A percentile compares a stretch with the other conserved stretches of the same genome.
Evolutionary conservation across 2,797 vertebrate genomes (phyloP).

Genomic region (Lagorchestes hirsutus): DNA sequence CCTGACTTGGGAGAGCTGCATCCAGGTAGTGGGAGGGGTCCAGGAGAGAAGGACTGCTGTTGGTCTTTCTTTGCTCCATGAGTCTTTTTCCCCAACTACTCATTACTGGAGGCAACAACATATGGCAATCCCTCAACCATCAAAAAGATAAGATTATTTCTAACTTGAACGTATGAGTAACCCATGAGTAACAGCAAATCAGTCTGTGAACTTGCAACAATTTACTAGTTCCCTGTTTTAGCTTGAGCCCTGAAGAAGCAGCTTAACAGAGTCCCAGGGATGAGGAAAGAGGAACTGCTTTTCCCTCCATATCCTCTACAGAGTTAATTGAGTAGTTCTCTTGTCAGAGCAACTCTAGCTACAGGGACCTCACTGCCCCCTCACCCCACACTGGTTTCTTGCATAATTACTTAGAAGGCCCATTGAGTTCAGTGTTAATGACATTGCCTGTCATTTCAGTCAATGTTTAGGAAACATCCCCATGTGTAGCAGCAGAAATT

Average conservation of each 20-base stretch:
- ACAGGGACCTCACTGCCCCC: rapidly evolving
- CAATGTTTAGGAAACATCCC: neutral
- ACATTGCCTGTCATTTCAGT: rapidly evolving
- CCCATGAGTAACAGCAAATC: neutral
- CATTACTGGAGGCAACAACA: neutral
- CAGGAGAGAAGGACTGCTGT: neutral
- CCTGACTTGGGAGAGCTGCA: neutral
- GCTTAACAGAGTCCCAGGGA: neutral
- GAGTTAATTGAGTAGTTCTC: neutral
- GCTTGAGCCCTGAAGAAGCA: neutral
- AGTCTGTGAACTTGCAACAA: neutral
- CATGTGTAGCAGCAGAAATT: neutral
- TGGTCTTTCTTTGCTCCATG: neutral
- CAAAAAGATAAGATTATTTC: neutral
- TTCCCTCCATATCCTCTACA: neutral
- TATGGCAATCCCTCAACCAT: neutral
- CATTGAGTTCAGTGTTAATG: neutral
- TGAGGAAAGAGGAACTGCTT: neutral
- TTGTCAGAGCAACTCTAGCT: neutral
- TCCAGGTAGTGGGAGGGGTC: neutral
- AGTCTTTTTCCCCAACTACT: neutral
- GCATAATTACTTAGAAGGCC: neutral
- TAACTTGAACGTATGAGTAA: neutral
- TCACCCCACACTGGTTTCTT: rapidly evolving
- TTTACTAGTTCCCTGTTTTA: neutral